Evolutionary conservation across 2,113 vertebrate genomes (phyloP).

Genomic region (Okapia johnstoni): DNA sequence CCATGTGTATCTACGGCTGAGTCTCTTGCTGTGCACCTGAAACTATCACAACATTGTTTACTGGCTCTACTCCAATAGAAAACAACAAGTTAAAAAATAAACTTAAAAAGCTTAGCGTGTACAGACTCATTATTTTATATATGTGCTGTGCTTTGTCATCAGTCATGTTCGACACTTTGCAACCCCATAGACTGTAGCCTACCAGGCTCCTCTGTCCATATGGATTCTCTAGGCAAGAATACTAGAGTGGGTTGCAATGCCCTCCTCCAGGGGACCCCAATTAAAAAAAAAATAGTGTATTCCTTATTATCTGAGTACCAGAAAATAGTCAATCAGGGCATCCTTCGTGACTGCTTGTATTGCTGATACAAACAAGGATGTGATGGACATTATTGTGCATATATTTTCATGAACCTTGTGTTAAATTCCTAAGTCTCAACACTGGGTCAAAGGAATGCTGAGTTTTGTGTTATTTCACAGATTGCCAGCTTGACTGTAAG

Average conservation of each 20-base stretch:
- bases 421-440: neutral
- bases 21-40: neutral
- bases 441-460: neutral
- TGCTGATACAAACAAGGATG: neutral
- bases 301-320: neutral
- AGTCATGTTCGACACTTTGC: neutral
- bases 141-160: neutral
- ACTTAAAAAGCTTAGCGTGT: neutral
- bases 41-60: neutral
- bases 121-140: neutral
- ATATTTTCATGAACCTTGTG: neutral
- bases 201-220: neutral
- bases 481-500: neutral
- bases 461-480: neutral
- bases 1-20: neutral
- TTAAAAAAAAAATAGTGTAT: neutral
- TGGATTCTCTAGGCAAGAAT: neutral
- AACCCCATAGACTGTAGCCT: neutral
- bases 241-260: neutral
- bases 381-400: neutral
- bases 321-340: neutral
- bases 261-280: neutral
- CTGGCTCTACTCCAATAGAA: neutral
- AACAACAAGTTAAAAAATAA: neutral
- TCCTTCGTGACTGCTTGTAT: neutral